Evolutionary conservation across 2,797 vertebrate genomes (phyloP).

Genomic region (Sparus aurata): DNA sequence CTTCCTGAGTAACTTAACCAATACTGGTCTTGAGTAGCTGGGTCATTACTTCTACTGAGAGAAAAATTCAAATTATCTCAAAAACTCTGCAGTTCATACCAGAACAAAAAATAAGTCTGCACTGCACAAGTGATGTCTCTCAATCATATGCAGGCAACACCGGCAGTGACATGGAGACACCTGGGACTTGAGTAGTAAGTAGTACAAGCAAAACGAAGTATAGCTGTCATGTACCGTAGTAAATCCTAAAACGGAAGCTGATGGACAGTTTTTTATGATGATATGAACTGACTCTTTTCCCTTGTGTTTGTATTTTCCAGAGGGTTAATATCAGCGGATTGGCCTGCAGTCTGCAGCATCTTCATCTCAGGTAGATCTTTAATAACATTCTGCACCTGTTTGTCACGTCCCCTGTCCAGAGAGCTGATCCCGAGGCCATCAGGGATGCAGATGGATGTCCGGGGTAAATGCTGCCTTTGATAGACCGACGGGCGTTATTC

Average conservation of each 20-base stretch:
- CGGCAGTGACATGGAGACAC: neutral
- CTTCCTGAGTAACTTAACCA: too few species aligned
- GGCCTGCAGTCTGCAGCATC: neutral
- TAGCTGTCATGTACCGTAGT: neutral
- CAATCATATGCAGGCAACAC: neutral
- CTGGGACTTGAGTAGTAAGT: neutral
- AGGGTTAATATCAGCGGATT: slow-evolving; percentile 1
- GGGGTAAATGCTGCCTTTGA: neutral
- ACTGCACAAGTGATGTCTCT: neutral
- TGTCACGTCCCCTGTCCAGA: neutral
- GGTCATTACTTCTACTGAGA: too few species aligned
- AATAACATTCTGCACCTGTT: slow-evolving; percentile 2
- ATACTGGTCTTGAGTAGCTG: too few species aligned
- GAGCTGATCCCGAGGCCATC: neutral
- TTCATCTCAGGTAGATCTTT: slow-evolving; percentile 5
- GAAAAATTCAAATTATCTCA: too few species aligned
- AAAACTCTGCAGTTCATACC: too few species aligned
- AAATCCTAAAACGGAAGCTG: neutral
- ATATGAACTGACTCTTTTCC: neutral
- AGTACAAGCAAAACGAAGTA: neutral
- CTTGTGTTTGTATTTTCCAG: neutral
- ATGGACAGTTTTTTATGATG: neutral
- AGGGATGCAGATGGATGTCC: neutral
- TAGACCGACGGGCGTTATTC: neutral
- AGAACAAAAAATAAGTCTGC: neutral